These are phyloP conservation scores for Coptodon bakossiorum DNA, from an alignment of 2,113 vertebrate species.

Conservation along the genomic window DNA sequence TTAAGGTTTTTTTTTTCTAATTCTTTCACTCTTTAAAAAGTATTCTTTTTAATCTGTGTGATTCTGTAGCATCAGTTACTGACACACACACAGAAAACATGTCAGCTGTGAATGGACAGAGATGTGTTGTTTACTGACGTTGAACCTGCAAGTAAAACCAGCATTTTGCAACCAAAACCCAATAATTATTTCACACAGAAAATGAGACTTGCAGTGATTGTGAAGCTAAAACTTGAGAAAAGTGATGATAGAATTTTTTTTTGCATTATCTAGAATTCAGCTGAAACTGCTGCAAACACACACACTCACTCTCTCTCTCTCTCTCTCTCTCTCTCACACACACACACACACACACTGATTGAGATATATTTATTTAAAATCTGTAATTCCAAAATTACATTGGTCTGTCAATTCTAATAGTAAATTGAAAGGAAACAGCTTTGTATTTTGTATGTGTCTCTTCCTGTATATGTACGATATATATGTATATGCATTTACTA, in stretches of 20 bases:
- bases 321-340: background rate
- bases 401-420: background rate
- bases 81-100: background rate
- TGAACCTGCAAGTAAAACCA: background rate
- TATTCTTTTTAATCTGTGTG: background rate
- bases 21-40: background rate
- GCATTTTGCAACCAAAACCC: background rate
- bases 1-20: accelerated
- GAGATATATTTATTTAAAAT: background rate
- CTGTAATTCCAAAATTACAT: background rate
- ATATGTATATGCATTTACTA: background rate
- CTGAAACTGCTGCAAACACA: background rate
- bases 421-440: background rate
- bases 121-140: background rate
- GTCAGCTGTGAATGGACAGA: background rate
- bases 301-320: background rate
- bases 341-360: background rate
- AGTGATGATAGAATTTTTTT: background rate
- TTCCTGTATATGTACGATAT: background rate
- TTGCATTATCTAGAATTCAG: background rate
- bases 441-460: background rate
- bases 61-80: background rate
- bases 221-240: background rate
- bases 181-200: background rate
- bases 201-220: background rate